Conservation (phyloP, 1,140 invertebrate genomes). For the Penaeus vannamei region DNA sequence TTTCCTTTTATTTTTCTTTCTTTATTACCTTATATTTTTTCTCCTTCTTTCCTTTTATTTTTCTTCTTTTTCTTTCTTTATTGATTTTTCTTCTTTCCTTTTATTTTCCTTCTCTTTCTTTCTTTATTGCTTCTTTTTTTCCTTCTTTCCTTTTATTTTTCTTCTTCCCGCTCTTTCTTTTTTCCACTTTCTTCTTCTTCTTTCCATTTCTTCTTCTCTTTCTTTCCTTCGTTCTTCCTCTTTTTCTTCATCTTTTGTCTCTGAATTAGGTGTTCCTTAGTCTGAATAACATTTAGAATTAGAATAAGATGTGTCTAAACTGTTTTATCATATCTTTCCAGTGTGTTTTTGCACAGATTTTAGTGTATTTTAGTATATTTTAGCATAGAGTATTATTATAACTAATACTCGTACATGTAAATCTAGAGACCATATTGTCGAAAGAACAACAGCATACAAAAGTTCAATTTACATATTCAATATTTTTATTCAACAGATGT, state of each 20-base stretch:
- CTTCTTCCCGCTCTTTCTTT: neutral
- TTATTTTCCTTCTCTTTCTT: neutral
- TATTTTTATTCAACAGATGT: too few species aligned
- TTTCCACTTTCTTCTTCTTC: neutral
- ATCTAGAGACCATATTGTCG: too few species aligned
- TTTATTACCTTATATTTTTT: neutral
- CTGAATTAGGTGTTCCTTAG: too few species aligned
- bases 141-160: neutral
- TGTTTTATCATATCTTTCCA: too few species aligned
- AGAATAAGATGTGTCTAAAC: too few species aligned
- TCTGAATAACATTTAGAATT: too few species aligned
- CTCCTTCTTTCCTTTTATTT: neutral
- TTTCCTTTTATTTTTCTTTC: neutral
- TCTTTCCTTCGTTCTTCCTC: neutral
- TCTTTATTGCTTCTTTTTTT: neutral
- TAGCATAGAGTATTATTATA: too few species aligned
- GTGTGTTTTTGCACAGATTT: too few species aligned
- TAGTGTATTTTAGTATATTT: too few species aligned
- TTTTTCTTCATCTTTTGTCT: neutral
- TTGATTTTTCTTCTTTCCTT: neutral
- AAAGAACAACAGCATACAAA: too few species aligned
- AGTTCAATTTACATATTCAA: too few species aligned
- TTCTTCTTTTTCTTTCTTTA: neutral
- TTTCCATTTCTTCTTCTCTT: neutral
- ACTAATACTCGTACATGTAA: too few species aligned